phyloP scores from a whole-genome alignment of 2,888 invertebrate genomes.

The Acanthacorydalis orientalis region DNA sequence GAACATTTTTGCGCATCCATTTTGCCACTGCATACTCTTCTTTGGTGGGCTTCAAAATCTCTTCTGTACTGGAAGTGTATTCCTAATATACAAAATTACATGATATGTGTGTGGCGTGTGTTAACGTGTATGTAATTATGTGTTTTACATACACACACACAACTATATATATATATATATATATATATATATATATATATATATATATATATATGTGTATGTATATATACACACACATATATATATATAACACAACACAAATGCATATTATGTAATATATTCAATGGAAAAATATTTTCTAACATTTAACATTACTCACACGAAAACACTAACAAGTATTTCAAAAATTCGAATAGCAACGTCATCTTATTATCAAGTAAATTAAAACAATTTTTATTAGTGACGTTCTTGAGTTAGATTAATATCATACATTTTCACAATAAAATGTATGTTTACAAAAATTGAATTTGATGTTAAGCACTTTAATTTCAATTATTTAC shows the following conservation, averaged over 20 bases:
- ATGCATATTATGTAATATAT: too few species aligned
- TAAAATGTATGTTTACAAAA: neutral
- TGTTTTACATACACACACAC: too few species aligned
- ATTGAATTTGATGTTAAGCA: neutral
- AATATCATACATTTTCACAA: neutral
- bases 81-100: conserved; percentile 19
- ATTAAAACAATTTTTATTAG: neutral
- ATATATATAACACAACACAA: too few species aligned
- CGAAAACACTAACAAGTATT: neutral
- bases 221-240: too few species aligned
- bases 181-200: too few species aligned
- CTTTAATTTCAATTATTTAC: conserved; percentile 23
- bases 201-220: too few species aligned
- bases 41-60: conserved; percentile 62
- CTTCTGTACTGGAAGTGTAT: conserved; percentile 28
- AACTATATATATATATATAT: too few species aligned
- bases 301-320: too few species aligned
- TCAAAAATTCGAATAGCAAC: conserved; percentile 8
- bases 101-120: too few species aligned
- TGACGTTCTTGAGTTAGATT: neutral
- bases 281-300: too few species aligned
- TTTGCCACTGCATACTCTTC: conserved; percentile 88
- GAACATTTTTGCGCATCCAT: conserved; percentile 86
- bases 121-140: too few species aligned
- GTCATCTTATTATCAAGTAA: conserved; percentile 8